These are phyloP conservation scores for Bungarus multicinctus DNA, from an alignment of 2,113 vertebrate species.

Conservation along the genomic window DNA sequence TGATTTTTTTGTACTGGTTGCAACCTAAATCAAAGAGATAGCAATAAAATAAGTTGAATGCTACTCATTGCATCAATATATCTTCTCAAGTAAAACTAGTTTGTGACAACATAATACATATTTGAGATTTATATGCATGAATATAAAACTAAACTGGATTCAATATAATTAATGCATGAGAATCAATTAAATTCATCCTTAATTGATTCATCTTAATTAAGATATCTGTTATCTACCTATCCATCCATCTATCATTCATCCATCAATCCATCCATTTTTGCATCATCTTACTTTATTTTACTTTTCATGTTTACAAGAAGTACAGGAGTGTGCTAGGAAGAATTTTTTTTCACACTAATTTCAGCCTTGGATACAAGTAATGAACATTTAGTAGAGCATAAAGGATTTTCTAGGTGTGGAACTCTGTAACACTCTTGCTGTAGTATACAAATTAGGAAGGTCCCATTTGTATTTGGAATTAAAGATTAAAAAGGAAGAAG, in stretches of 20 bases:
- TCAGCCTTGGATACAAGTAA: background rate
- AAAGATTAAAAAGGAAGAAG: background rate
- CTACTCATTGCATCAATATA: conserved; percentile 51
- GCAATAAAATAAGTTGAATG: conserved; percentile 64
- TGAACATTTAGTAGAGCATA: background rate
- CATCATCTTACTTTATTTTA: background rate
- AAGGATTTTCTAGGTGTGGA: background rate
- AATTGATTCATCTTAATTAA: background rate
- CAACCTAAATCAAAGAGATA: conserved; percentile 53
- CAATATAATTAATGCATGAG: background rate
- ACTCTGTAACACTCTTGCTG: background rate
- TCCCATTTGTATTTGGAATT: background rate
- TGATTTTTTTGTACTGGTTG: conserved; percentile 57
- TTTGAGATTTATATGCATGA: conserved; percentile 44
- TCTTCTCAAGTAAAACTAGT: conserved; percentile 56
- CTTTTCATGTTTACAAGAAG: background rate
- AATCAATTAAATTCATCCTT: conserved; percentile 2
- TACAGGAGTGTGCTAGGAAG: background rate
- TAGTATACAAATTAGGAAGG: background rate
- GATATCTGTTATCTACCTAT: background rate
- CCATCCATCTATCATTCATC: background rate
- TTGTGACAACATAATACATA: conserved; percentile 46
- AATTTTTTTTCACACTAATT: background rate
- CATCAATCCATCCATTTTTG: background rate
- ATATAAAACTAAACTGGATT: background rate